Conservation (phyloP, 1,140 invertebrate species). For the Drosophila tani region DNA sequence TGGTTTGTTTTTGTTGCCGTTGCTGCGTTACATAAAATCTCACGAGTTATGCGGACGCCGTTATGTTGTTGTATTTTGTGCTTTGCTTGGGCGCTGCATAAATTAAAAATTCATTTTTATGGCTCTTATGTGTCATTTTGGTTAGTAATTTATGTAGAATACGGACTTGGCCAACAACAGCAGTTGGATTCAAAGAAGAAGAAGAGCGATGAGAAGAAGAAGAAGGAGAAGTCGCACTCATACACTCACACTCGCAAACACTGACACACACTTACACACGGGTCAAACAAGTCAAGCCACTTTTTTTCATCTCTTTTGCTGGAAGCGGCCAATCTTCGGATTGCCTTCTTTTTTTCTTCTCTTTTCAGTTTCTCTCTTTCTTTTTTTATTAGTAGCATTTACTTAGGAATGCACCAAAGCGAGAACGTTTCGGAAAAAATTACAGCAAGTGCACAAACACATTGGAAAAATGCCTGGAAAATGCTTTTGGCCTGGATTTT, state of each 20-base stretch:
- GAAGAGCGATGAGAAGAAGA: conserved; percentile 40
- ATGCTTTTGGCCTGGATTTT: conserved; percentile 73
- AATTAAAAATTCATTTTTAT: conserved; percentile 60
- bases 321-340: conserved; percentile 71
- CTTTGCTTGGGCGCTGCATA: conserved; percentile 40
- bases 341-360: conserved; percentile 75
- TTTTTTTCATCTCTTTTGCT: conserved; percentile 73
- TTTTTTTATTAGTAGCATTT: conserved; percentile 82
- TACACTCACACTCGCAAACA: conserved; percentile 16
- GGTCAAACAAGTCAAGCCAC: conserved; percentile 79
- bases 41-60: conserved; percentile 38
- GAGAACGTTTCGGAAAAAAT: conserved; percentile 79
- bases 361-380: conserved; percentile 53
- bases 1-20: conserved; percentile 13
- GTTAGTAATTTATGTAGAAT: conserved; percentile 71
- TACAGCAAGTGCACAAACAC: conserved; percentile 60
- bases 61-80: conserved; percentile 35
- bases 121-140: conserved; percentile 60
- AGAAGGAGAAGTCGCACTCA: conserved; percentile 53
- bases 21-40: conserved; percentile 52
- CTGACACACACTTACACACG: conserved; percentile 25
- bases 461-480: conserved; percentile 60
- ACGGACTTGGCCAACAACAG: conserved; percentile 48
- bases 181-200: conserved; percentile 20
- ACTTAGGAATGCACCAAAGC: conserved; percentile 82